phyloP scores from a whole-genome alignment of 2,113 vertebrate genomes.

The Dermatemys mawii region DNA sequence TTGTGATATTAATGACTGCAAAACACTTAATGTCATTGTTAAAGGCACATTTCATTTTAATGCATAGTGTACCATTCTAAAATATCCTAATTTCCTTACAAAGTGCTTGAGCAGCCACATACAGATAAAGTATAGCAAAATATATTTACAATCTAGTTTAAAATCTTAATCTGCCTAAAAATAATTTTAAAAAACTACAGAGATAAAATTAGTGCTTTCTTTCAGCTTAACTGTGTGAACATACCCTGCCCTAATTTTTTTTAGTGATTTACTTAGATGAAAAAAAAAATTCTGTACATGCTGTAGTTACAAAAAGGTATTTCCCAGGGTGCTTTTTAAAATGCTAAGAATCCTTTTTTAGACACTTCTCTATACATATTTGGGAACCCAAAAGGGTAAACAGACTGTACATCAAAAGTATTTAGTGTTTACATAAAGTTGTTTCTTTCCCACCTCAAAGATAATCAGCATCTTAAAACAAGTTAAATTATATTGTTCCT shows the following conservation, averaged over 20 bases:
- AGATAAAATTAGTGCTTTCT: slow-evolving; percentile 96
- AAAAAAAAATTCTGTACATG: slow-evolving; percentile 78
- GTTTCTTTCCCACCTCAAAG: slow-evolving; percentile 26
- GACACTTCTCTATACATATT: slow-evolving; percentile 63
- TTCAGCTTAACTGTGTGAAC: slow-evolving; percentile 90
- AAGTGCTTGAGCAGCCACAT: slow-evolving; percentile 92
- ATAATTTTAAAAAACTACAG: slow-evolving; percentile 85
- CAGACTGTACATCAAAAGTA: slow-evolving; percentile 83
- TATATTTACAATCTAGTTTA: slow-evolving; percentile 94
- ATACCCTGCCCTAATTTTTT: slow-evolving; percentile 83
- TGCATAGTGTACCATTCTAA: slow-evolving; percentile 93
- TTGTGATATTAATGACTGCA: slow-evolving; percentile 90
- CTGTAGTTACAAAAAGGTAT: slow-evolving; percentile 80
- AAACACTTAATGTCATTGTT: slow-evolving; percentile 84
- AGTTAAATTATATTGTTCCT: background rate
- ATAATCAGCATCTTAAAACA: slow-evolving; percentile 36
- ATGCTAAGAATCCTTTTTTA: slow-evolving; percentile 70
- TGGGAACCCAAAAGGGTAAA: slow-evolving; percentile 72
- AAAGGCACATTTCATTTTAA: slow-evolving; percentile 87
- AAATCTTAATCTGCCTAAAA: slow-evolving; percentile 89
- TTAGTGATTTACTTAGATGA: slow-evolving; percentile 83
- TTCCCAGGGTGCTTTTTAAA: slow-evolving; percentile 71
- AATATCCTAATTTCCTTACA: slow-evolving; percentile 84
- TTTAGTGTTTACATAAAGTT: slow-evolving; percentile 55
- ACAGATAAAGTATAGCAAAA: slow-evolving; percentile 87